Evolutionary conservation across 2,888 invertebrate species (phyloP).

Genomic region (Noctuana brunneofusca): DNA sequence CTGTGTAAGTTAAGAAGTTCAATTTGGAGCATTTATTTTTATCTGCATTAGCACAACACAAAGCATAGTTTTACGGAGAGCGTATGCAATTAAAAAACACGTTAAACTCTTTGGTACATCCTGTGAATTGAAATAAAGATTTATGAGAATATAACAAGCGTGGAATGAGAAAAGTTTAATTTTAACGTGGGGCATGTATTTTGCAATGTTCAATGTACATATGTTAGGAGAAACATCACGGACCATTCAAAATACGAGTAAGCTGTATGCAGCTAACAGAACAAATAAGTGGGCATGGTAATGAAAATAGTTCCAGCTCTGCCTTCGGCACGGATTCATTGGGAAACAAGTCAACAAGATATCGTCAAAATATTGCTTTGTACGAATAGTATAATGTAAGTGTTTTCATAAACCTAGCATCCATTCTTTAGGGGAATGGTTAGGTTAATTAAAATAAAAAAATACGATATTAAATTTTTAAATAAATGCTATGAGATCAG

Average conservation of each 20-base stretch:
- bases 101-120: conserved; percentile 37
- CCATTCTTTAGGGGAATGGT: too few relatives aligned
- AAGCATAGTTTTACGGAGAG: conserved; percentile 23
- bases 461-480: neutral
- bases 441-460: too few relatives aligned
- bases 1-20: conserved; percentile 22
- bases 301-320: conserved; percentile 56
- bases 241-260: conserved; percentile 48
- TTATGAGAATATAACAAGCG: conserved; percentile 31
- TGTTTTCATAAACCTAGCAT: too few relatives aligned
- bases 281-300: conserved; percentile 50
- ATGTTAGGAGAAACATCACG: conserved; percentile 37
- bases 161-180: conserved; percentile 33
- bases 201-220: conserved; percentile 47
- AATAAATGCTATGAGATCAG: neutral
- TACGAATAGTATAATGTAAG: too few relatives aligned
- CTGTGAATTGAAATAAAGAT: conserved; percentile 46
- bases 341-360: conserved; percentile 25
- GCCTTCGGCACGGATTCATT: conserved; percentile 16
- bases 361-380: conserved; percentile 22
- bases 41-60: conserved; percentile 24
- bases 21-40: conserved; percentile 29
- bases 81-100: conserved; percentile 30
- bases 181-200: conserved; percentile 18
- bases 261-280: conserved; percentile 42